Conservation (phyloP, 2,797 vertebrate species). For the Aplochiton taeniatus region DNA sequence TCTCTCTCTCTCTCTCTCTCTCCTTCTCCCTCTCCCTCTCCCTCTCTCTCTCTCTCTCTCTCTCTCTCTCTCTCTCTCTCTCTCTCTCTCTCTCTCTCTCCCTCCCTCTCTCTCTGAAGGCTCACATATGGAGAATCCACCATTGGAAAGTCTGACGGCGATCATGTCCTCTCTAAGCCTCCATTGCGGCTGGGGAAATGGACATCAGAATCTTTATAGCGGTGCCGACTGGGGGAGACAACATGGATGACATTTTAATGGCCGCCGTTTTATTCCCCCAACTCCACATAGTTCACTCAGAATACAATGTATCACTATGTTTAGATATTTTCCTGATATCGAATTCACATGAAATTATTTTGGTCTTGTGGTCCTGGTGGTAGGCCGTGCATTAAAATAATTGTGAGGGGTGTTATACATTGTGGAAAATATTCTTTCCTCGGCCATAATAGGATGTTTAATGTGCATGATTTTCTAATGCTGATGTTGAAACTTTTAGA, state of each 20-base stretch:
- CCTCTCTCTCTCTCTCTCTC: slow-evolving; percentile 20
- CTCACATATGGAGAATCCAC: slow-evolving; percentile 29
- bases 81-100: slow-evolving; percentile 10
- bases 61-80: slow-evolving; percentile 13
- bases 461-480: too few relatives aligned
- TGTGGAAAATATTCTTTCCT: too few relatives aligned
- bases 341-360: too few relatives aligned
- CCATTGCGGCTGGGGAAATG: slow-evolving; percentile 20
- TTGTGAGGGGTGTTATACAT: too few relatives aligned
- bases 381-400: background rate
- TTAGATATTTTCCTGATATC: background rate
- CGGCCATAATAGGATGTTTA: too few relatives aligned
- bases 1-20: slow-evolving; percentile 12
- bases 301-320: too few relatives aligned
- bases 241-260: slow-evolving; percentile 2
- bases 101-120: slow-evolving; percentile 19
- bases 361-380: background rate
- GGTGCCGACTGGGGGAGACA: slow-evolving; percentile 8
- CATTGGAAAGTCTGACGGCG: slow-evolving; percentile 19
- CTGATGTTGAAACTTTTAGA: too few relatives aligned
- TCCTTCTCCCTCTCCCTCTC: background rate
- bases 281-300: background rate
- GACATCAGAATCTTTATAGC: slow-evolving; percentile 17
- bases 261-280: background rate
- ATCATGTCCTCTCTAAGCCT: slow-evolving; percentile 5